Evolutionary conservation across 2,113 vertebrate genomes (phyloP), one percentile per base, ranked within the genome.

Genomic region (Gopherus flavomarginatus): DNA sequence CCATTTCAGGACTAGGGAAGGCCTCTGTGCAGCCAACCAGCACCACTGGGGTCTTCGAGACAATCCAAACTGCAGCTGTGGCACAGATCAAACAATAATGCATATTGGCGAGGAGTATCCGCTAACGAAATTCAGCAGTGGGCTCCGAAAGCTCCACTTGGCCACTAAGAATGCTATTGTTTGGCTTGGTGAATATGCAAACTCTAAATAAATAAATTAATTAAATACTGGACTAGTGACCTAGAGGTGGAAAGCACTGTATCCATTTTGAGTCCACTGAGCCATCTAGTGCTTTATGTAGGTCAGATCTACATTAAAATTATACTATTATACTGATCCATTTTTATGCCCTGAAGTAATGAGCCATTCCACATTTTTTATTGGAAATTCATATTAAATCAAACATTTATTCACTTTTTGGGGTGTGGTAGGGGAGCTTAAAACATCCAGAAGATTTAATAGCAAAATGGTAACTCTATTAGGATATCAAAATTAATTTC

Each of bases 401-500:
- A 94, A 91, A 59, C 2, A 27, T 95, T 94, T 96, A 86, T 94
- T 88, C 44, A 89, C 11, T 93, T 96, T 95, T 72, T 75, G 21
- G 89, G 7, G 12, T n/a, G 89, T 69, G 26, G 50, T 53, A 95
- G 47, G 53, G 90, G 16, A 94, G 84, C 49, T 87, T 85, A 98
- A 98, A 97, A 94, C 83, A 97, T 95, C 50, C 90, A 72, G 81
- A 96, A 97, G 94, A 97, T 97, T 98, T 97, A 97, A 96, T 95
- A 83, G 92, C 93, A 95, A 92, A 96, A 97, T 86, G 54, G 81
- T 95, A 97, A 97, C 95, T 96, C 94, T 97, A 97, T 97, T 97
- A 98, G 98, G 96, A 98, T 89, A 96, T 96, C 87, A 98, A 98
- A 98, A 98, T 98, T 98, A 98, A 98, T 98, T 98, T 98, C 92